Evolutionary conservation across 2,888 invertebrate species (phyloP).

Genomic region (Crossocerus cetratus): DNA sequence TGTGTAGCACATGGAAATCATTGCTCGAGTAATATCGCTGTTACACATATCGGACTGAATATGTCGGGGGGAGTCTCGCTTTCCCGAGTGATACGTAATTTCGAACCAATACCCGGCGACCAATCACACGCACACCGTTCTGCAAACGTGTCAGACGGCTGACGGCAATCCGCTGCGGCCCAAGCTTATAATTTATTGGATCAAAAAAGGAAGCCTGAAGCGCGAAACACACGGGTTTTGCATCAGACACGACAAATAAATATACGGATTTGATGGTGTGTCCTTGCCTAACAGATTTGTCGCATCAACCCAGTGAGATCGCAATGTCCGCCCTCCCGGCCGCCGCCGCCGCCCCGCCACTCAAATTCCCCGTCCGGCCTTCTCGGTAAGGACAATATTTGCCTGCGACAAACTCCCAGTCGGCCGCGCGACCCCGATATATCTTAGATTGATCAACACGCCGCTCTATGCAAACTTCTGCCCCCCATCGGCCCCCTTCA

Average conservation of each 20-base stretch:
- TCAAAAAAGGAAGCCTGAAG: slow-evolving; percentile 70
- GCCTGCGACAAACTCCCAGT: slow-evolving; percentile 10
- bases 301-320: slow-evolving; percentile 43
- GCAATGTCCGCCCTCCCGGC: slow-evolving; percentile 20
- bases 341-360: background rate
- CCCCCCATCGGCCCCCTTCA: background rate
- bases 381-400: slow-evolving; percentile 25
- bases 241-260: slow-evolving; percentile 73
- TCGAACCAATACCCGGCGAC: slow-evolving; percentile 49
- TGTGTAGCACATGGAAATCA: too few species aligned
- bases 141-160: slow-evolving; percentile 64
- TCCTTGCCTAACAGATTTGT: slow-evolving; percentile 59
- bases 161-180: slow-evolving; percentile 65
- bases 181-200: slow-evolving; percentile 74
- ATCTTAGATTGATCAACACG: slow-evolving; percentile 22
- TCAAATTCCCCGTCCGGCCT: background rate
- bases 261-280: slow-evolving; percentile 67
- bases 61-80: slow-evolving; percentile 28
- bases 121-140: slow-evolving; percentile 48
- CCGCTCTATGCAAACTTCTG: background rate
- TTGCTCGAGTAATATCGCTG: background rate
- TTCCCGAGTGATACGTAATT: slow-evolving; percentile 47
- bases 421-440: slow-evolving; percentile 25
- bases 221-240: slow-evolving; percentile 70
- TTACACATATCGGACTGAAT: background rate